These are phyloP conservation scores for Arctopsyche grandis DNA, from an alignment of 1,140 invertebrate species.

Conservation along the genomic window DNA sequence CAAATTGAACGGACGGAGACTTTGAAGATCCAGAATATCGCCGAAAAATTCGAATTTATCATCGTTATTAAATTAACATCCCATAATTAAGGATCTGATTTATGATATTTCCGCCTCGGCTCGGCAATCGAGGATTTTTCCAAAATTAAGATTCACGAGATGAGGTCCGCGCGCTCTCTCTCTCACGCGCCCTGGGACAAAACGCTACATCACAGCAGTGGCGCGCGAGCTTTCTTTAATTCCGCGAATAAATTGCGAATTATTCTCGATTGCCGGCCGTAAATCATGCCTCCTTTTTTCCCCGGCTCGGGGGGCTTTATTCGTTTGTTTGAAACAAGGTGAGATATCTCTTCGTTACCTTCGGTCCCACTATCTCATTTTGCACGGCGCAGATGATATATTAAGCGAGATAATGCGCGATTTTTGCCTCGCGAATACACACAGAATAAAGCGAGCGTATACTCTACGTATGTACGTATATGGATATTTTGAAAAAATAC, in stretches of 20 bases:
- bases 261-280: constrained; percentile 1
- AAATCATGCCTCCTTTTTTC: constrained; percentile 19
- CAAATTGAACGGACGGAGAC: too few relatives aligned
- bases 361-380: constrained; percentile 11
- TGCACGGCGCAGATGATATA: constrained; percentile 29
- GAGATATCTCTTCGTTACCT: constrained; percentile 38
- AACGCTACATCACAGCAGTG: background rate
- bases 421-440: background rate
- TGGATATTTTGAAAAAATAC: too few relatives aligned
- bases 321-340: constrained; percentile 32
- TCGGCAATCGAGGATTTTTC: background rate
- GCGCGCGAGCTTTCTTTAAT: constrained; percentile 1
- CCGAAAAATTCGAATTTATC: too few relatives aligned
- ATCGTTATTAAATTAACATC: too few relatives aligned
- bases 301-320: background rate
- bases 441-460: background rate
- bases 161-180: background rate
- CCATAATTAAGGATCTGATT: too few relatives aligned
- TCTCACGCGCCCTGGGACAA: background rate
- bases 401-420: constrained; percentile 29
- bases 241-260: constrained; percentile 26
- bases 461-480: too few relatives aligned
- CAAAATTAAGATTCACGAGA: constrained; percentile 10
- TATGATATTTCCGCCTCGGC: too few relatives aligned
- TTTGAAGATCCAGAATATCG: too few relatives aligned